Conservation (phyloP, 2,113 vertebrate genomes). For the Chunga burmeisteri region DNA sequence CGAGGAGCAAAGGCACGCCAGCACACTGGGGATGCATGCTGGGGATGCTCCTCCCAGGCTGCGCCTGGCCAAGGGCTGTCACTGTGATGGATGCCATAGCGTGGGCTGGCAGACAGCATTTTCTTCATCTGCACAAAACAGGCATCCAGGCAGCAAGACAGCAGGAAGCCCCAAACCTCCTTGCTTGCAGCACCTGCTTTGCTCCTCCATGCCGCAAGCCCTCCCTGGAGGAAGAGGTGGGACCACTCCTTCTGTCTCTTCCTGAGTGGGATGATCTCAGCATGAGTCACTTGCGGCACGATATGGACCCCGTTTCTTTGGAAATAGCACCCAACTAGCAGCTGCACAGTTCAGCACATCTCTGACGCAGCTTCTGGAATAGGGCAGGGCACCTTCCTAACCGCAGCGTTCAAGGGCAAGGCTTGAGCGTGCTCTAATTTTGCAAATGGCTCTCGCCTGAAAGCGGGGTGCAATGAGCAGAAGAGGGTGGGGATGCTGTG, state of each 20-base stretch:
- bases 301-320: slow-evolving; percentile 43
- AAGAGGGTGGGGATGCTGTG: not conserved
- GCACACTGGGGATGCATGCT: rapidly evolving
- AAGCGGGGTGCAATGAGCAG: not conserved
- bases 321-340: slow-evolving; percentile 48
- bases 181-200: not conserved
- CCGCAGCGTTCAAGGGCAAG: slow-evolving; percentile 42
- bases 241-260: not conserved
- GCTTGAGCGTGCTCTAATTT: slow-evolving; percentile 42
- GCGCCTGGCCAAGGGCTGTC: not conserved
- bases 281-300: slow-evolving; percentile 43
- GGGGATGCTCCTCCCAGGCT: not conserved
- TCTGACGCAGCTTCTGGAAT: slow-evolving; percentile 47
- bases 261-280: slow-evolving; percentile 23
- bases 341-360: slow-evolving; percentile 60
- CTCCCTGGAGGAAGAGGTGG: slow-evolving; percentile 16
- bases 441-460: not conserved
- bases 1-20: not conserved
- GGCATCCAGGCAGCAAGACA: not conserved
- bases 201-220: not conserved
- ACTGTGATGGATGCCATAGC: not conserved
- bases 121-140: not conserved
- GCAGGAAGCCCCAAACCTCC: not conserved
- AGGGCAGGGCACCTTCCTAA: slow-evolving; percentile 69
- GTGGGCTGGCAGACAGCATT: not conserved